A percentile compares a stretch with the other conserved stretches of the same genome.
Evolutionary conservation across 2,888 invertebrate genomes (phyloP).

Genomic region (Netelia virgata): DNA sequence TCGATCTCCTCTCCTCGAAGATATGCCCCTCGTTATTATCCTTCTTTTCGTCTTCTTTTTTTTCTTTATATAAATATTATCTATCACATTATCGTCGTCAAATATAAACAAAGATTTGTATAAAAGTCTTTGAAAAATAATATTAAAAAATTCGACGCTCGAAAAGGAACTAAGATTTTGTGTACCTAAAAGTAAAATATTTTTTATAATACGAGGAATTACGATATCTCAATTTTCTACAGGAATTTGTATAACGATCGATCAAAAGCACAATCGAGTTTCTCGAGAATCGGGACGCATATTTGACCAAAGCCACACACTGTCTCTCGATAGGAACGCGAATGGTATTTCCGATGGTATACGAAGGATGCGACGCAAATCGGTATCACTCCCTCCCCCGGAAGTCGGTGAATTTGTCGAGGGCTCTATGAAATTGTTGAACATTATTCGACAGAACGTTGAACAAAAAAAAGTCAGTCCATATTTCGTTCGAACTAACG

Average conservation of each 20-base stretch:
- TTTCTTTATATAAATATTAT: neutral
- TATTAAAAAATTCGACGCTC: no score
- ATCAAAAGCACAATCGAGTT: conserved; percentile 41
- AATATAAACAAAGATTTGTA: neutral
- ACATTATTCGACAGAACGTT: neutral
- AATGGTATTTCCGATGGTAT: conserved; percentile 36
- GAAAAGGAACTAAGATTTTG: no score
- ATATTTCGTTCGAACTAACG: neutral
- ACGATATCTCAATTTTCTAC: conserved; percentile 1
- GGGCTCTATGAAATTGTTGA: conserved; percentile 6
- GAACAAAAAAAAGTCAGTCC: neutral
- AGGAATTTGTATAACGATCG: conserved; percentile 45
- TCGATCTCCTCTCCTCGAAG: neutral
- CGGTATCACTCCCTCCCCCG: conserved; percentile 8
- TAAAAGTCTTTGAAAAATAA: no score
- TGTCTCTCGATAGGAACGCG: conserved; percentile 31
- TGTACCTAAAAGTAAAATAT: neutral
- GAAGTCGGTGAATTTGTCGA: conserved; percentile 22
- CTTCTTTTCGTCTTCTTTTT: neutral
- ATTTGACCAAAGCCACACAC: conserved; percentile 37
- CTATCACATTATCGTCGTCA: neutral
- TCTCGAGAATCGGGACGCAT: conserved; percentile 41
- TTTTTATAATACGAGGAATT: neutral
- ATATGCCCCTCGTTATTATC: neutral
- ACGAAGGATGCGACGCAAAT: conserved; percentile 37